phyloP scores from a whole-genome alignment of 53 echinoderm and acorn worm species.

The Antedon mediterranea region DNA sequence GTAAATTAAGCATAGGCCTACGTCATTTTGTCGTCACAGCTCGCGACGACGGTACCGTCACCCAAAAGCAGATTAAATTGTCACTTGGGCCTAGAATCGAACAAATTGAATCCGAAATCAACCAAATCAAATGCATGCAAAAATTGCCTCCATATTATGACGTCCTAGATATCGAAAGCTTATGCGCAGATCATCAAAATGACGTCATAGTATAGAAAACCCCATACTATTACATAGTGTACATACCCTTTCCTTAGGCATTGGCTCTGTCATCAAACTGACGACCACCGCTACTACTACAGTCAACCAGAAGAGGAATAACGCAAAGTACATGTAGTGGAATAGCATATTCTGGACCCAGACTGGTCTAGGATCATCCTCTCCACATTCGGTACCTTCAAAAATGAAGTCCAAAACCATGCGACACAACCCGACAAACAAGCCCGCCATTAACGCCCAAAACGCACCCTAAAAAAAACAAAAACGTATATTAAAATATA shows the following conservation, averaged over 20 bases:
- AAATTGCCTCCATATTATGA: too few species aligned
- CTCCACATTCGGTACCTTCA: conserved; percentile 43
- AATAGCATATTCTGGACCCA: conserved; percentile 39
- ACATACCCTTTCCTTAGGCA: conserved; percentile 53
- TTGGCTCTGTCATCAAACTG: conserved; percentile 44
- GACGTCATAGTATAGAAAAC: too few species aligned
- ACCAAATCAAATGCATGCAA: too few species aligned
- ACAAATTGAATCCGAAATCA: too few species aligned
- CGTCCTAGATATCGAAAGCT: too few species aligned
- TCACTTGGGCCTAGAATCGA: too few species aligned
- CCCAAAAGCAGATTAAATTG: too few species aligned
- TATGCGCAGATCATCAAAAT: too few species aligned
- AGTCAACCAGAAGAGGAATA: conserved; percentile 58
- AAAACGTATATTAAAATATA: not conserved
- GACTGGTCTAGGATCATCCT: conserved; percentile 48
- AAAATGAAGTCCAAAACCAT: conserved; percentile 76
- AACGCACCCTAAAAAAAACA: conserved; percentile 61
- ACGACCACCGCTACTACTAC: conserved; percentile 24
- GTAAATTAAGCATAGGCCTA: too few species aligned
- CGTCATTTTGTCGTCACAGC: too few species aligned
- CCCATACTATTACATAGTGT: too few species aligned
- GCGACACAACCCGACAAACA: conserved; percentile 46
- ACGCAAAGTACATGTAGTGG: conserved; percentile 97
- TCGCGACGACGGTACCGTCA: too few species aligned
- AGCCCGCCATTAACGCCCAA: conserved; percentile 61